Percentiles rank a stretch among this genome's conserved stretches.
Conservation (phyloP, 1,140 invertebrate species). For the Dinothrombium tinctorium region DNA sequence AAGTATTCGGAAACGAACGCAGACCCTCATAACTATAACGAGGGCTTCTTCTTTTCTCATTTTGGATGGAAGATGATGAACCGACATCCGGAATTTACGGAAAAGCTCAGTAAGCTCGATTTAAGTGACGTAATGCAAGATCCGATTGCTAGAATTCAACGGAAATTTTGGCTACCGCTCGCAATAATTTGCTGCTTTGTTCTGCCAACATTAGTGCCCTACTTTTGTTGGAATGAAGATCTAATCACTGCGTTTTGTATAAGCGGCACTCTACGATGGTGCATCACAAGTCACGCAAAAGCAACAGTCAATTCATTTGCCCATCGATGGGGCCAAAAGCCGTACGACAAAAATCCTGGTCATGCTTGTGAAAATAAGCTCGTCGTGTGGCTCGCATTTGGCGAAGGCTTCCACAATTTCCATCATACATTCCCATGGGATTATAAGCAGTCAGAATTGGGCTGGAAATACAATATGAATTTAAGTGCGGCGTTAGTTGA, state of each 20-base stretch:
- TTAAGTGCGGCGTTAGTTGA: constrained; percentile 35
- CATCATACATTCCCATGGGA: constrained; percentile 57
- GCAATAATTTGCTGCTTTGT: constrained; percentile 39
- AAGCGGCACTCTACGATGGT: constrained; percentile 22
- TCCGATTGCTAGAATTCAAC: constrained; percentile 58
- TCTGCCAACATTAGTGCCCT: constrained; percentile 54
- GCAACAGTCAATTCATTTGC: constrained; percentile 18
- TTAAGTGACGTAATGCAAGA: constrained; percentile 58
- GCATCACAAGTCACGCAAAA: background rate
- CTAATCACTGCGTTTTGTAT: constrained; percentile 53
- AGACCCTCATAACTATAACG: constrained; percentile 51
- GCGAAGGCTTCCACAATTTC: constrained; percentile 24
- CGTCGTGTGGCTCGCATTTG: constrained; percentile 27
- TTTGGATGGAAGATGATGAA: constrained; percentile 51
- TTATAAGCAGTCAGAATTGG: constrained; percentile 59
- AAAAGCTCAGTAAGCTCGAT: constrained; percentile 62
- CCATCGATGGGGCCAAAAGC: constrained; percentile 25
- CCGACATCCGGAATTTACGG: constrained; percentile 37
- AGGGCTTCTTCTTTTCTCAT: constrained; percentile 55
- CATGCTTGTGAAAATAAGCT: constrained; percentile 27
- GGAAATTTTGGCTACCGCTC: constrained; percentile 31
- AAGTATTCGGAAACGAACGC: constrained; percentile 55
- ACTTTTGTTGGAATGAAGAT: constrained; percentile 57
- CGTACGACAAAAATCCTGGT: constrained; percentile 24
- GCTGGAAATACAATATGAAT: constrained; percentile 34